Evolutionary conservation across 2,888 invertebrate genomes (phyloP), one percentile per base, ranked within the genome.

Genomic region (Agrotis segetum): DNA sequence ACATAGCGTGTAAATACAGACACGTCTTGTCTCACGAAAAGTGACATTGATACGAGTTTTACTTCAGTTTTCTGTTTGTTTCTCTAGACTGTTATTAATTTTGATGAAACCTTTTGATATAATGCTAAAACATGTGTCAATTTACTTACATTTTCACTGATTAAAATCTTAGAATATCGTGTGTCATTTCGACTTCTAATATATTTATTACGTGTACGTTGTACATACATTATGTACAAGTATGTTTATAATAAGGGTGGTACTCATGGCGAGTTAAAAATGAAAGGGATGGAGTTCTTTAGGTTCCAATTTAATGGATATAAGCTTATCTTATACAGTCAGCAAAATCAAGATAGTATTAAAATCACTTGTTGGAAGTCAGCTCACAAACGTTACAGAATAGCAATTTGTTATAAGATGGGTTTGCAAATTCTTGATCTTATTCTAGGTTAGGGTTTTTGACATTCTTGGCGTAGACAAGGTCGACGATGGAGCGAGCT

Each of bases 1-100:
- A 69, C 74, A 69, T 71, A 65, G 67, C 79, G 83, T 69, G 74
- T 50, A 65, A 64, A 66, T 19, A 55, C 29, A 59, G 17, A 56
- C 19, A n/a, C 19, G 47, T 58, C 19, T 21, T 67, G 16, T 74
- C 34, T 49, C 62, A 61, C 50, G 56, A 44, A 52, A 29, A 70
- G 56, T 58, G 53, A 71, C 71, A 61, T n/a, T 56, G 24, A 70
- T 34, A 52, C 19, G 53, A 53, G 19, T 21, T 6, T 56, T 53
- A 56, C 19, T 64, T 61, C 46, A 74, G 34, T 63, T 67, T 50
- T 73, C 52, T 61, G 64, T 49, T 53, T 59, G 62, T 55, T 49
- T 56, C 52, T 19, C 56, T 19, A 13, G 53, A 47, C 16, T 21
- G 47, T 53, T 60, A 60, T 71, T 71, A 47, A 72, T 50, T 47